Base-by-base conservation (phyloP, 2,797 vertebrate genomes). In the Perodicticus potto region DNA sequence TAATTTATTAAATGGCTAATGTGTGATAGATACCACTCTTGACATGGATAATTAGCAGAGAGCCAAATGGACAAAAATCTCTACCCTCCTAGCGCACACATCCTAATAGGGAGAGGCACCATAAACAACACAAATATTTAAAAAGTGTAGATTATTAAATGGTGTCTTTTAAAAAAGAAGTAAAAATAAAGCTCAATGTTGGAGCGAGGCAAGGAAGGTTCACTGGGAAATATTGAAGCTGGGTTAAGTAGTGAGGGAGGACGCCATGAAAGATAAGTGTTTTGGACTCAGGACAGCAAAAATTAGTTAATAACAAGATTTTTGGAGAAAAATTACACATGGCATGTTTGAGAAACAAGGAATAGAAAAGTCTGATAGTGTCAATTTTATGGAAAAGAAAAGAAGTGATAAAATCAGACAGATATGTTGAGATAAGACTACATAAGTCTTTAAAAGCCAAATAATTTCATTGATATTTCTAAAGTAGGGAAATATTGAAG, bases 161-260 rank as follows among this genome's bases (percentile, higher is more conserved):
- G 17, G 11, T 61, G 7, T 53, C 5, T 74, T 96, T 43, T 86
- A 37, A 88, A 3, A 16, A 27, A 49, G 14, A 27, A 81, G 37
- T 55, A 16, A 81, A 70, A 4, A 43, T 17, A 45, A 49, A 20
- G 0, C 12, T 89, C 5, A 34, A 29, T 76, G 6, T 40, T 86
- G 8, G 23, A 8, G 11, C 0, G 3, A 7, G 13, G 6, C 4
- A 40, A 34, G 0, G n/a, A 82, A 67, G 29, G 2, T 0, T 27
- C 19, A 1, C 12, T 59, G 16, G n/a, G 7, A 55, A 67, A 10
- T 22, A 55, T 37, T 6, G 73, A 55, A 45, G 0, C 34, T 25
- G 3, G 77, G 0, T 1, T 73, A 7, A 9, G 0, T 2, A 43
- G 3, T 2, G 10, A 73, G 14, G 16, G 82, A 61, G 22, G n/a